Base-by-base conservation (phyloP, 2,888 invertebrate species). In the Melanostoma scalare region DNA sequence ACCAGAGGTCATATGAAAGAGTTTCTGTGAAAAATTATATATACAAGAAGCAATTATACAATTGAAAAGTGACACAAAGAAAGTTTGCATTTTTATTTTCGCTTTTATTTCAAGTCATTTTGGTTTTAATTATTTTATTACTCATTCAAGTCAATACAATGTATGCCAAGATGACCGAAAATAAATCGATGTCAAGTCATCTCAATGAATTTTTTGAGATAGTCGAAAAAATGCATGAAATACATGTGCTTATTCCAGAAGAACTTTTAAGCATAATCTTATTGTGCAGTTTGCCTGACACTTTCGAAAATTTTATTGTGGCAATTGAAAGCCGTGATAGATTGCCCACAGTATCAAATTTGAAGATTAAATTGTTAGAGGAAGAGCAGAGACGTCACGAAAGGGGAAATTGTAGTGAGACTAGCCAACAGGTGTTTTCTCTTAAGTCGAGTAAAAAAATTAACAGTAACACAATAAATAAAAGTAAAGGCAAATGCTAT, bases 261-360 rank as follows among this genome's bases (percentile, higher is more conserved):
- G 81, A 76, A 76, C 10, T 76, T 3, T 42, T 71, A 1, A 63
- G 35, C 20, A 72, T 81, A 10, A 67, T 78, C n/a, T 33, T 67
- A 31, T 50, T 81, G 8, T 46, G 65, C n/a, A 84, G 80, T 44
- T 56, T 85, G 4, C 44, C 61, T 4, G 5, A 55, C 8, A 84
- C 33, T 6, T 89, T 80, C 61, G 88, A 89, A 36, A 88, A 87
- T 55, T 89, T 89, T 67, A 46, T 87, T 40, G 87, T 87, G 5
- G 89, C 85, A n/a, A n/a, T n/a, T n/a, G n/a, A n/a, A n/a, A n/a
- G n/a, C n/a, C n/a, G n/a, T n/a, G n/a, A n/a, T n/a, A n/a, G n/a
- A n/a, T n/a, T n/a, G n/a, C n/a, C 42, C 3, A 42, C 58, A 8
- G 42, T 79, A 4, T n/a, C 36, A 35, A 88, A 5, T 0, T 42